Conservation (phyloP, 2,113 vertebrate species). For the Callaeas wilsoni region DNA sequence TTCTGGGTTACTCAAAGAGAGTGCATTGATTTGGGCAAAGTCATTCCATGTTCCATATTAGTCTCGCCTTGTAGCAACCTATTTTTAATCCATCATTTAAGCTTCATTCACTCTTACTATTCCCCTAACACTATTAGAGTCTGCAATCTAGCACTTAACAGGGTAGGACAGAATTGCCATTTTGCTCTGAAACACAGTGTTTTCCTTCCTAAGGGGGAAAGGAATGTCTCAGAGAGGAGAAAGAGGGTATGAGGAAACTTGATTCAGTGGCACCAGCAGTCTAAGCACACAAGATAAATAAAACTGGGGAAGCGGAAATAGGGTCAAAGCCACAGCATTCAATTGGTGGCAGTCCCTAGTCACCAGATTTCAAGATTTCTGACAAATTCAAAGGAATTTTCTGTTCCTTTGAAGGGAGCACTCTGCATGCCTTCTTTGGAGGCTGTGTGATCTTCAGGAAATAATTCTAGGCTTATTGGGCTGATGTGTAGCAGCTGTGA, state of each 20-base stretch:
- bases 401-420: background rate
- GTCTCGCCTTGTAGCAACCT: background rate
- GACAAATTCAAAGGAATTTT: background rate
- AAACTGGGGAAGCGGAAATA: background rate
- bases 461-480: background rate
- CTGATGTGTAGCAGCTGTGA: background rate
- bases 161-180: background rate
- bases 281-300: background rate
- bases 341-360: background rate
- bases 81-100: background rate
- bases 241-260: background rate
- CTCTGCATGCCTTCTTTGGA: background rate
- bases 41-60: background rate
- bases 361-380: background rate
- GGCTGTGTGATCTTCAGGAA: background rate
- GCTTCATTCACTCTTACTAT: background rate
- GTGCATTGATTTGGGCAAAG: background rate
- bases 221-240: background rate
- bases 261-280: background rate
- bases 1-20: background rate
- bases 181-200: background rate
- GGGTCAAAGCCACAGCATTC: background rate
- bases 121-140: background rate
- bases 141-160: background rate
- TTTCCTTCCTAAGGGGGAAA: background rate